Conservation (phyloP, 2,888 invertebrate genomes). For the Sarcophaga caerulescens region DNA sequence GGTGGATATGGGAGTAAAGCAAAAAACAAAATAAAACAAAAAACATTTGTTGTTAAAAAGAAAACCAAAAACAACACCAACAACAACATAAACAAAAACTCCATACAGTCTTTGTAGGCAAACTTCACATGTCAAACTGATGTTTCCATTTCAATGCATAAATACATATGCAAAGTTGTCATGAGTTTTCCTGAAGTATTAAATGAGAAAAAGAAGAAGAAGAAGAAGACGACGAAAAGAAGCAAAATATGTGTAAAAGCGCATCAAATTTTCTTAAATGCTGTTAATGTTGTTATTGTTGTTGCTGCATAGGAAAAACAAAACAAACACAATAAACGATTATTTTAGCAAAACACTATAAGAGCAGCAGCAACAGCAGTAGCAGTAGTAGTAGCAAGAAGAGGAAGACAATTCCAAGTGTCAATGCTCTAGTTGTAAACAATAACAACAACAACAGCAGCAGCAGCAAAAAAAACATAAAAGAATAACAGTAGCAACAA, state of each 20-base stretch:
- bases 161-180: constrained; percentile 40
- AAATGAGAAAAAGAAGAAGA: constrained; percentile 15
- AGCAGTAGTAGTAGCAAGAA: background rate
- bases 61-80: constrained; percentile 11
- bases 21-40: background rate
- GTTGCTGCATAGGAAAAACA: background rate
- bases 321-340: constrained; percentile 39
- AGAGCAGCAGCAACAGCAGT: background rate
- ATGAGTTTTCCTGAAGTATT: constrained; percentile 38
- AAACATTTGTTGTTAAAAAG: constrained; percentile 13
- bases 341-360: constrained; percentile 25
- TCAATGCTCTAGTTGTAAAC: constrained; percentile 65
- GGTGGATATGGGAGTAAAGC: constrained; percentile 2
- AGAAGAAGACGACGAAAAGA: background rate
- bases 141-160: constrained; percentile 19
- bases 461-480: too few relatives aligned
- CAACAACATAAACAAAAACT: background rate
- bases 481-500: too few relatives aligned
- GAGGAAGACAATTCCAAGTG: constrained; percentile 51
- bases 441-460: background rate
- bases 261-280: constrained; percentile 51
- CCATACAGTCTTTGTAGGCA: constrained; percentile 11
- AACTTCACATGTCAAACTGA: constrained; percentile 3
- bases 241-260: constrained; percentile 58
- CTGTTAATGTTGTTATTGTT: background rate